Conservation (phyloP, 2,113 vertebrate genomes). For the Hippocampus mohnikei region DNA sequence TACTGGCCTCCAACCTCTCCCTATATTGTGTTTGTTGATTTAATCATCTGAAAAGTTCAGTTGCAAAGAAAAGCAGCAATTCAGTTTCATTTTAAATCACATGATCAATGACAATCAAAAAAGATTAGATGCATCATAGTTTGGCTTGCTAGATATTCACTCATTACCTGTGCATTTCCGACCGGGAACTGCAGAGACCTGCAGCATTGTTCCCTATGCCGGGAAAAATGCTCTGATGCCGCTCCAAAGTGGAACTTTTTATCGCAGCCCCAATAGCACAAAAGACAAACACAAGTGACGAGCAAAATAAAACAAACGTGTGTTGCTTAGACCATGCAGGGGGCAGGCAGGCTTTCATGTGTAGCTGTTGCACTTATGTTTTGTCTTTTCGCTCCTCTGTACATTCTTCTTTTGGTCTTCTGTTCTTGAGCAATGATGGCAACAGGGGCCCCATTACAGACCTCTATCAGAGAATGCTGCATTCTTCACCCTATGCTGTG, state of each 20-base stretch:
- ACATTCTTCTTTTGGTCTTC: slow-evolving; percentile 47
- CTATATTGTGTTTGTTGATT: neutral
- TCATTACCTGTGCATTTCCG: slow-evolving; percentile 39
- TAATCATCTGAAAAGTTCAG: slow-evolving; percentile 7
- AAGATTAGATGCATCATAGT: neutral
- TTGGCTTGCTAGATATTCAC: slow-evolving; percentile 21
- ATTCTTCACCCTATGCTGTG: slow-evolving; percentile 31
- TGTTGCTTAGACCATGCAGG: slow-evolving; percentile 47
- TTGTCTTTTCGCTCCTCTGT: slow-evolving; percentile 60
- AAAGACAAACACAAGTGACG: slow-evolving; percentile 44
- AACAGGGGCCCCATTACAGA: slow-evolving; percentile 33
- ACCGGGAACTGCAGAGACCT: slow-evolving; percentile 53
- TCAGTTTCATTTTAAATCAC: no score
- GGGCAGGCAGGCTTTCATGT: slow-evolving; percentile 59
- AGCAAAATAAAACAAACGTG: slow-evolving; percentile 50
- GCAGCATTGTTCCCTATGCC: slow-evolving; percentile 50
- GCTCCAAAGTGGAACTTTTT: slow-evolving; percentile 57
- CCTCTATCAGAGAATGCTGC: slow-evolving; percentile 36
- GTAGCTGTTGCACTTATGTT: slow-evolving; percentile 56
- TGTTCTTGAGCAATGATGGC: slow-evolving; percentile 25
- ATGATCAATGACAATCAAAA: neutral
- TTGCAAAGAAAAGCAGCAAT: neutral
- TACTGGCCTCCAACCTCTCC: neutral
- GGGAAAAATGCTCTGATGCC: slow-evolving; percentile 63
- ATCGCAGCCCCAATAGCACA: slow-evolving; percentile 48